These are phyloP conservation scores for Leptopilina clavipes DNA, from an alignment of 1,140 invertebrate species.

Conservation along the genomic window DNA sequence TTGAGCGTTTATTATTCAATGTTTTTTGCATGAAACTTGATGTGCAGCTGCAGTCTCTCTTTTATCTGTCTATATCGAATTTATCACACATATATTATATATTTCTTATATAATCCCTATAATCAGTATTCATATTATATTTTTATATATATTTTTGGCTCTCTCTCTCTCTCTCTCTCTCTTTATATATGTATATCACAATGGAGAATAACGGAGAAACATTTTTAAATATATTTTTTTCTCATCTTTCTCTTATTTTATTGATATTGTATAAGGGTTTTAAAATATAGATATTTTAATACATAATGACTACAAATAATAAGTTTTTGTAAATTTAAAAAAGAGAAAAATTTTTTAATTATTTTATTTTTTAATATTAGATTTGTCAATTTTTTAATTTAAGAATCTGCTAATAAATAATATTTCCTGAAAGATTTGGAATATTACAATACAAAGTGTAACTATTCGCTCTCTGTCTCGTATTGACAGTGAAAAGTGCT, in stretches of 20 bases:
- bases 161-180: not conserved
- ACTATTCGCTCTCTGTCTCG: too few species aligned
- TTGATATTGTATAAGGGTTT: not conserved
- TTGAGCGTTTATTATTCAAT: conserved; percentile 69
- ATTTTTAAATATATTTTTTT: not conserved
- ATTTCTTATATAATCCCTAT: not conserved
- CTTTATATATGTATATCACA: not conserved
- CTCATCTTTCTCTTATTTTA: not conserved
- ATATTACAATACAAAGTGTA: too few species aligned
- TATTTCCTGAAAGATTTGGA: too few species aligned
- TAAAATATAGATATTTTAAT: not conserved
- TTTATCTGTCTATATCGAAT: conserved; percentile 53
- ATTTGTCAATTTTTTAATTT: too few species aligned
- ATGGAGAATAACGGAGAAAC: not conserved
- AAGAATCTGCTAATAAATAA: too few species aligned
- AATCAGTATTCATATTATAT: conserved; percentile 39
- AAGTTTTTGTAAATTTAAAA: too few species aligned
- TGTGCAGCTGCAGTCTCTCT: conserved; percentile 73
- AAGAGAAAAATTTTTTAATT: too few species aligned
- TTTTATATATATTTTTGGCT: conserved; percentile 32
- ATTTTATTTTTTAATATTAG: too few species aligned
- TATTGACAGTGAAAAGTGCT: too few species aligned
- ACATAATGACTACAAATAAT: too few species aligned
- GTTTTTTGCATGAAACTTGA: conserved; percentile 75
- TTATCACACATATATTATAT: conserved; percentile 27